Evolutionary conservation across 2,797 vertebrate genomes (phyloP).

Genomic region (Sylvilagus floridanus): DNA sequence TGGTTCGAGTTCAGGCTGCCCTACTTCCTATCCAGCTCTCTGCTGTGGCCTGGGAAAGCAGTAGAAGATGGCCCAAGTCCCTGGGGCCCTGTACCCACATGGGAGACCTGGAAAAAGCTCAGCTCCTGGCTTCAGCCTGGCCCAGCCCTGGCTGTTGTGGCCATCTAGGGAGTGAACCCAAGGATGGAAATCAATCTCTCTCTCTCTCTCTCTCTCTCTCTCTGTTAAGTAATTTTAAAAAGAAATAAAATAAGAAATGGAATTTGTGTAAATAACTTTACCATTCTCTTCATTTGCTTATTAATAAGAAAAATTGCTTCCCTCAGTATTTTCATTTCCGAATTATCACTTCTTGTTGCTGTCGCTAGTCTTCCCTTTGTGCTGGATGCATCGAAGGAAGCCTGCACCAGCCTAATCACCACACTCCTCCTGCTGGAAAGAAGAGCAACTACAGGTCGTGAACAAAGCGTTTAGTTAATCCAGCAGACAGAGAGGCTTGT

Average conservation of each 20-base stretch:
- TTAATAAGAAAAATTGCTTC: background rate
- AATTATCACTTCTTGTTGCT: constrained; percentile 25
- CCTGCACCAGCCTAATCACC: constrained; percentile 16
- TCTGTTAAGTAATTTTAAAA: too few species aligned
- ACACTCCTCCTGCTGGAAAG: constrained; percentile 66
- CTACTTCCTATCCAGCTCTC: too few species aligned
- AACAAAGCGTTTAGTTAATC: background rate
- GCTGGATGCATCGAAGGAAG: constrained; percentile 2
- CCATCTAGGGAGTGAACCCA: too few species aligned
- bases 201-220: too few species aligned
- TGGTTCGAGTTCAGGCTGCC: too few species aligned
- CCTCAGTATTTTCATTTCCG: background rate
- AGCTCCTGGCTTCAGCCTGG: too few species aligned
- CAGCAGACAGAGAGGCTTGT: background rate
- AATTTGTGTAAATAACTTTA: background rate
- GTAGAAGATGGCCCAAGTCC: too few species aligned
- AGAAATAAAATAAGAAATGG: background rate
- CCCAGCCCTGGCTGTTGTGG: too few species aligned
- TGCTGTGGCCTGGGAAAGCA: too few species aligned
- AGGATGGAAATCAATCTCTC: too few species aligned
- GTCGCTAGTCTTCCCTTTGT: background rate
- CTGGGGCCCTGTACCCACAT: too few species aligned
- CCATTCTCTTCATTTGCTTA: constrained; percentile 10
- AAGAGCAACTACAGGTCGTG: constrained; percentile 50
- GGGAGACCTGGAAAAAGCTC: too few species aligned